Base-by-base conservation (phyloP, 2,888 invertebrate genomes). In the Abscondita cerata region DNA sequence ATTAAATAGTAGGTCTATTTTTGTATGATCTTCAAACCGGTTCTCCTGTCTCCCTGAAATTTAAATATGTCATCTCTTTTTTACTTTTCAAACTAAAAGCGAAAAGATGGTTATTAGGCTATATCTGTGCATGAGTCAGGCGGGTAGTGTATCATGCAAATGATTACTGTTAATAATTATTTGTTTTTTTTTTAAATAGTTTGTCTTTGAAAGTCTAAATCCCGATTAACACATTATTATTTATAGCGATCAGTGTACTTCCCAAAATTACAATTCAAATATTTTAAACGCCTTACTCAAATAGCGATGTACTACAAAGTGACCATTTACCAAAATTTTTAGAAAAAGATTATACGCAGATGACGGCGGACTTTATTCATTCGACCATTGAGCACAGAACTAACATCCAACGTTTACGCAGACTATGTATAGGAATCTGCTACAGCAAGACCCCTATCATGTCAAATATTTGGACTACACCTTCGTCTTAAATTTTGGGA, bases 321-420 rank as follows among this genome's bases (percentile, higher is more conserved):
- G 19, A 52, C 40, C 1, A 69, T 74, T 41, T 54, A 59, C 20
- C 73, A 74, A 61, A 75, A 48, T 73, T 65, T 60, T 52, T 75
- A 11, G 68, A 67, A 12, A 64, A 64, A 50, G 73, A 73, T 0
- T 73, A 74, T 57, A 73, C 73, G 9, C 72, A 74, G 62, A 73
- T 71, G 68, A 72, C 74, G 51, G 64, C 67, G 34, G 73, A 75
- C 58, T 66, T 63, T 1, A 71, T 74, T 16, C 74, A 75, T 51
- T 61, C 62, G 34, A 40, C 53, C 20, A 67, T 74, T 36, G 74
- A 74, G 64, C 53, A 33, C 20, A 58, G n/a, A n/a, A n/a, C n/a
- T n/a, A 25, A 25, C 25, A 4, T 25, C 25, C 4, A 25, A 61
- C 56, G 16, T 65, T n/a, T 68, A 69, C 31, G 56, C 52, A 8